Percentiles rank a stretch among this genome's conserved stretches.
Conservation (phyloP, 2,797 vertebrate genomes). For the Chiroxiphia lanceolata region DNA sequence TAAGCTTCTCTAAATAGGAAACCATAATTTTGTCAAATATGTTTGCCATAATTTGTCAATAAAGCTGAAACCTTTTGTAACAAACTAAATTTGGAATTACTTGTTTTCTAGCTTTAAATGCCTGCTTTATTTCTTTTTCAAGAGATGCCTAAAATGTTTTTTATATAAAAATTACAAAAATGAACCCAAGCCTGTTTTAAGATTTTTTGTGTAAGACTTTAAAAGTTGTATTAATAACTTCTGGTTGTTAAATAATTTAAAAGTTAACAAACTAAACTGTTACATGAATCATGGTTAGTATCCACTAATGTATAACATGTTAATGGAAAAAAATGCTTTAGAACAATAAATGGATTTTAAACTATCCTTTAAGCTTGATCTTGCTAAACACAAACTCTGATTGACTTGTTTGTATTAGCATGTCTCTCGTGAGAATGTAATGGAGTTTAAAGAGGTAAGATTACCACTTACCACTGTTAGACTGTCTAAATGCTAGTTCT, state of each 20-base stretch:
- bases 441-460: conserved; percentile 99
- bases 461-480: conserved; percentile 88
- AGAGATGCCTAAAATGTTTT: conserved; percentile 88
- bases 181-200: conserved; percentile 87
- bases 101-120: conserved; percentile 90
- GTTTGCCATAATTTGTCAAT: conserved; percentile 90
- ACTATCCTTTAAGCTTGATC: conserved; percentile 92
- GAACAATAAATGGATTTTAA: conserved; percentile 95
- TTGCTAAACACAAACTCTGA: conserved; percentile 96
- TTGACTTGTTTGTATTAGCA: conserved; percentile 92
- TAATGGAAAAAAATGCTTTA: conserved; percentile 89
- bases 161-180: conserved; percentile 87
- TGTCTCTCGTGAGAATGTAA: conserved; percentile 94
- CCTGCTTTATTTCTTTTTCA: conserved; percentile 87
- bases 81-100: conserved; percentile 88
- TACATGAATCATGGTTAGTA: conserved; percentile 89
- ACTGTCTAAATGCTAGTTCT: conserved; percentile 87
- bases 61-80: conserved; percentile 89
- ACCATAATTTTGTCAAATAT: conserved; percentile 89
- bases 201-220: conserved; percentile 87
- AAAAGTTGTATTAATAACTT: conserved; percentile 90
- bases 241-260: conserved; percentile 92
- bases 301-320: conserved; percentile 90
- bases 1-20: conserved; percentile 98
- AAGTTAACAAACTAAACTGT: conserved; percentile 90